phyloP scores from a whole-genome alignment of 2,888 invertebrate species.

The Clivina fossor region DNA sequence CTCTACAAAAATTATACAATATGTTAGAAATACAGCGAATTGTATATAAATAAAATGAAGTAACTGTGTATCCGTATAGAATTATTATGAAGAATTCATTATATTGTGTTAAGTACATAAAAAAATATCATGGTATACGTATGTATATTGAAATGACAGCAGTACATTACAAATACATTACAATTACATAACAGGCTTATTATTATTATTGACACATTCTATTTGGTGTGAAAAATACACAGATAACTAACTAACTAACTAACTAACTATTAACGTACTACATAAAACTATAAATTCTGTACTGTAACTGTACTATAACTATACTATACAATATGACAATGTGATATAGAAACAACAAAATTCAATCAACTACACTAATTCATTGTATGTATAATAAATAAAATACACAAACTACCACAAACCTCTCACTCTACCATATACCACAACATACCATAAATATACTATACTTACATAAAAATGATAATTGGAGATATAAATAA shows the following conservation, averaged over 20 bases:
- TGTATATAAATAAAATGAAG: constrained; percentile 15
- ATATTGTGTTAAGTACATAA: constrained; percentile 24
- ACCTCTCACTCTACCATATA: too few relatives aligned
- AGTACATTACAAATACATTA: too few relatives aligned
- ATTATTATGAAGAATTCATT: constrained; percentile 29
- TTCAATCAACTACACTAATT: too few relatives aligned
- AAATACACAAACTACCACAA: too few relatives aligned
- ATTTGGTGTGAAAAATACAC: constrained; percentile 24
- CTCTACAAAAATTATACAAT: constrained; percentile 18
- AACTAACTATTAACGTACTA: too few relatives aligned
- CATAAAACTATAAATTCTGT: too few relatives aligned
- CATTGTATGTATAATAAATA: too few relatives aligned
- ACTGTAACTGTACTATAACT: too few relatives aligned
- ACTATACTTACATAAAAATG: too few relatives aligned
- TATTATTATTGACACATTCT: constrained; percentile 18
- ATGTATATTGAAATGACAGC: too few relatives aligned
- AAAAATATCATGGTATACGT: constrained; percentile 29
- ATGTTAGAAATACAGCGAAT: constrained; percentile 28
- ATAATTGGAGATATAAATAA: too few relatives aligned
- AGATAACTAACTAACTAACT: background rate
- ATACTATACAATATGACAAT: constrained; percentile 17
- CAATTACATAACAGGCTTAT: constrained; percentile 31
- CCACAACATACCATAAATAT: too few relatives aligned
- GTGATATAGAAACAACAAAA: constrained; percentile 24
- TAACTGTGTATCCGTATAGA: constrained; percentile 32